Conservation (phyloP, 1,140 invertebrate genomes). For the Drosophila pseudoananassae region DNA sequence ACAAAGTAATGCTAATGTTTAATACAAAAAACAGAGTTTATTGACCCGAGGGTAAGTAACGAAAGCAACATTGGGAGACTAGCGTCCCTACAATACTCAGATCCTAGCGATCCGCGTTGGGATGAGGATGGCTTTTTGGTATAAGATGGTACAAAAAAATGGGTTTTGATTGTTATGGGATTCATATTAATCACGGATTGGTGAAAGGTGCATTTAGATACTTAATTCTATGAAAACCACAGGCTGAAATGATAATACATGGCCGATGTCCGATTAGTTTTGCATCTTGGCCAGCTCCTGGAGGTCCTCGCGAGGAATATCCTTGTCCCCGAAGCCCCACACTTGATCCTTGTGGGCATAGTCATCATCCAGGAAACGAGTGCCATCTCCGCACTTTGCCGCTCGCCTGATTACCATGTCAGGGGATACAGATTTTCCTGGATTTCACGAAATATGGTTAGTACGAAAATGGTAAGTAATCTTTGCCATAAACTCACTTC, state of each 20-base stretch:
- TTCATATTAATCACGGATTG: conserved; percentile 24
- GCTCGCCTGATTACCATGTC: conserved; percentile 88
- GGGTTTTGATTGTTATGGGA: background rate
- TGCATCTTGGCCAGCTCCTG: conserved; percentile 85
- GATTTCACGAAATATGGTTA: background rate
- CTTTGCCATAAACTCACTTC: conserved; percentile 85
- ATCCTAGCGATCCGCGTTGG: conserved; percentile 17
- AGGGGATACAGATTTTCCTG: conserved; percentile 87
- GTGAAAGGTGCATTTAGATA: conserved; percentile 36
- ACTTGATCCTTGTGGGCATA: conserved; percentile 81
- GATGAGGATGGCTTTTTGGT: conserved; percentile 6
- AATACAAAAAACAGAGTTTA: conserved; percentile 60
- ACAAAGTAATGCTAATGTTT: conserved; percentile 10
- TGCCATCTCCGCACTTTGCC: conserved; percentile 88
- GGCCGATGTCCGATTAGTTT: conserved; percentile 36
- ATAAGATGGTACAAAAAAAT: background rate
- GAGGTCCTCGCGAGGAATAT: conserved; percentile 85
- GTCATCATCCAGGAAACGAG: conserved; percentile 74
- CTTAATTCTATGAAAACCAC: conserved; percentile 59
- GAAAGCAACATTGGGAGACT: conserved; percentile 43
- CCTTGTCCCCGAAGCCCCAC: conserved; percentile 87
- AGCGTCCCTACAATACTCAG: conserved; percentile 24
- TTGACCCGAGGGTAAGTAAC: conserved; percentile 61
- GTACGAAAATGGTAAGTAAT: background rate
- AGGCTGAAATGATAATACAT: conserved; percentile 35